phyloP scores from a whole-genome alignment of 2,888 invertebrate genomes.

The Autographa gamma region DNA sequence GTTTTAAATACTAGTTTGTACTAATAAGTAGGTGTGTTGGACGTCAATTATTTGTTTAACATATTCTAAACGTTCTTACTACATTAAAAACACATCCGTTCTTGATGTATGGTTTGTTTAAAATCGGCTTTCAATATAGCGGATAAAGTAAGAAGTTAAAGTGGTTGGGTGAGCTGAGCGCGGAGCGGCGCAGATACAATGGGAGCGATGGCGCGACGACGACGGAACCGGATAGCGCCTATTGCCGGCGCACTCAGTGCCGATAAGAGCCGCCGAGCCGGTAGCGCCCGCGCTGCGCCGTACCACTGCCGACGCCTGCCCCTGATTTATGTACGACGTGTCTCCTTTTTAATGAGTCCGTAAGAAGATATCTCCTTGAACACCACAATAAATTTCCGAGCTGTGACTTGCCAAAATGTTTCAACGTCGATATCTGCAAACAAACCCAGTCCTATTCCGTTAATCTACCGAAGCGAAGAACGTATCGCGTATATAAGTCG shows the following conservation, averaged over 20 bases:
- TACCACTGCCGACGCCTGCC: slow-evolving; percentile 71
- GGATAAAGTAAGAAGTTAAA: slow-evolving; percentile 82
- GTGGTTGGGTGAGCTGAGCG: slow-evolving; percentile 66
- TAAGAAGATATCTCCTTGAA: slow-evolving; percentile 87
- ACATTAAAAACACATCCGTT: not conserved
- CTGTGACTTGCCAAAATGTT: slow-evolving; percentile 85
- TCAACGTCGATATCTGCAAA: slow-evolving; percentile 86
- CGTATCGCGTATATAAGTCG: slow-evolving; percentile 86
- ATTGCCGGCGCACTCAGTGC: slow-evolving; percentile 83
- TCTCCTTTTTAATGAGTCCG: slow-evolving; percentile 89
- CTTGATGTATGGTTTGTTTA: slow-evolving; percentile 52
- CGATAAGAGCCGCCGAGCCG: slow-evolving; percentile 80
- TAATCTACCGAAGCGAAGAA: slow-evolving; percentile 84
- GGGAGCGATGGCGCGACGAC: slow-evolving; percentile 74
- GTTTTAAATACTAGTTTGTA: too few relatives aligned
- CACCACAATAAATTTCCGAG: slow-evolving; percentile 85
- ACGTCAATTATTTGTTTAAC: too few relatives aligned
- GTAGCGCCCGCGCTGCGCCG: slow-evolving; percentile 65
- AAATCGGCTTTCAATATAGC: slow-evolving; percentile 72
- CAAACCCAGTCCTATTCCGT: slow-evolving; percentile 84
- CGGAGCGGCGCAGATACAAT: slow-evolving; percentile 74
- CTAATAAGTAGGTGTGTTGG: too few relatives aligned
- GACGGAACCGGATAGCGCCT: slow-evolving; percentile 88
- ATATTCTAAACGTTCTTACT: too few relatives aligned
- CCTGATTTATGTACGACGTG: slow-evolving; percentile 88